Conservation (phyloP, 1,140 invertebrate species). For the Vanessa tameamea region DNA sequence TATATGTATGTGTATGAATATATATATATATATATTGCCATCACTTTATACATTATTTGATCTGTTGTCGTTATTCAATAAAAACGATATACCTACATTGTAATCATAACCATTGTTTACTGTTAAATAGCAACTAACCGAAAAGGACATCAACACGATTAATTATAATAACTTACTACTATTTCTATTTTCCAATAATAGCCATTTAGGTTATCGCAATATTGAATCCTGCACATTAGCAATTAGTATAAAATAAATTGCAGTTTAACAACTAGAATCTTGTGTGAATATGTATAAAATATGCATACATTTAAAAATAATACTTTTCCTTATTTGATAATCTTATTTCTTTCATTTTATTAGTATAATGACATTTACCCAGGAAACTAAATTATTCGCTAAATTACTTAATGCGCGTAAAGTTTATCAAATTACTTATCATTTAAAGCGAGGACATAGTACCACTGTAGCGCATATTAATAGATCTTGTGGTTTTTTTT, state of each 20-base stretch:
- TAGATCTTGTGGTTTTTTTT: conserved; percentile 37
- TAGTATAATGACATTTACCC: not conserved
- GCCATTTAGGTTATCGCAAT: conserved; percentile 30
- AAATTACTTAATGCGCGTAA: conserved; percentile 23
- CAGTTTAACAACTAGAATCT: not conserved
- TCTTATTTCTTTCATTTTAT: not conserved
- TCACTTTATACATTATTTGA: no score
- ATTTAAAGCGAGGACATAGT: conserved; percentile 60
- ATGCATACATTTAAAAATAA: not conserved
- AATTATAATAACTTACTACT: not conserved
- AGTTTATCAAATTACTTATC: conserved; percentile 50
- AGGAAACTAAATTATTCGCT: conserved; percentile 25
- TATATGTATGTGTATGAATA: no score
- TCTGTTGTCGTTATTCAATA: no score
- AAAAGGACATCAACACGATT: not conserved
- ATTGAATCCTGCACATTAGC: conserved; percentile 20
- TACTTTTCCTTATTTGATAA: no score
- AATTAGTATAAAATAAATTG: not conserved
- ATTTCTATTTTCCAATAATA: conserved; percentile 2
- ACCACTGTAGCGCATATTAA: conserved; percentile 50
- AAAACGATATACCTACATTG: no score
- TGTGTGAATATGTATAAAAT: not conserved
- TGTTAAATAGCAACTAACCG: not conserved
- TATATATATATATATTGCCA: no score
- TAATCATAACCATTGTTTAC: no score